Percentiles rank a stretch among this genome's conserved stretches.
phyloP scores from a whole-genome alignment of 1,140 invertebrate genomes.

The Halesus radiatus region DNA sequence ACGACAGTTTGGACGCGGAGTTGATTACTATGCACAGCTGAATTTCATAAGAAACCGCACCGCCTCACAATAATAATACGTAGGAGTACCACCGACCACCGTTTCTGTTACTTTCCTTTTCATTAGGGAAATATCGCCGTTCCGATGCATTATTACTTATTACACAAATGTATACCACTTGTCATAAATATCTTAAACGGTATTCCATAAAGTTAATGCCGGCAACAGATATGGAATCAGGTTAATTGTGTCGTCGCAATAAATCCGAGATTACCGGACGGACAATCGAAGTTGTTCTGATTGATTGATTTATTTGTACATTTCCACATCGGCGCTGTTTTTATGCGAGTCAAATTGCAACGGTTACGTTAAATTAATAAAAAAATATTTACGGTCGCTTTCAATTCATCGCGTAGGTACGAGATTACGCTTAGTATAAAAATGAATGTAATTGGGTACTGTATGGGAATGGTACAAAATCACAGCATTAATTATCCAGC shows the following conservation, averaged over 20 bases:
- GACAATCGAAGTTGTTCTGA: not conserved
- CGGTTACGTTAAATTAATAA: no score
- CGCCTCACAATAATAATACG: not conserved
- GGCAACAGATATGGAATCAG: not conserved
- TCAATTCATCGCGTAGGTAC: no score
- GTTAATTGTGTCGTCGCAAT: not conserved
- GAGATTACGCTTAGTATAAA: no score
- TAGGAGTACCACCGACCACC: not conserved
- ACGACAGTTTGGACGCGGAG: no score
- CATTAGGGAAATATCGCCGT: not conserved
- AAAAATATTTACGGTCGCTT: no score
- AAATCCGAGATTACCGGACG: not conserved
- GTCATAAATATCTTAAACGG: not conserved
- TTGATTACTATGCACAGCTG: not conserved
- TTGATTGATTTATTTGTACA: no score
- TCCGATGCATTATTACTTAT: not conserved
- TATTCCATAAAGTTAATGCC: not conserved
- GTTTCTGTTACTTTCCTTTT: not conserved
- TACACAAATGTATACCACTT: not conserved
- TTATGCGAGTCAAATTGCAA: no score
- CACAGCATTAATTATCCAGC: no score
- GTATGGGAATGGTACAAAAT: no score
- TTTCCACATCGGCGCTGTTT: no score
- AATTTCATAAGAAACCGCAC: conserved; percentile 10
- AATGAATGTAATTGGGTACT: no score